These are phyloP conservation scores for Chiroxiphia lanceolata DNA, from an alignment of 2,797 vertebrate species.

Conservation along the genomic window DNA sequence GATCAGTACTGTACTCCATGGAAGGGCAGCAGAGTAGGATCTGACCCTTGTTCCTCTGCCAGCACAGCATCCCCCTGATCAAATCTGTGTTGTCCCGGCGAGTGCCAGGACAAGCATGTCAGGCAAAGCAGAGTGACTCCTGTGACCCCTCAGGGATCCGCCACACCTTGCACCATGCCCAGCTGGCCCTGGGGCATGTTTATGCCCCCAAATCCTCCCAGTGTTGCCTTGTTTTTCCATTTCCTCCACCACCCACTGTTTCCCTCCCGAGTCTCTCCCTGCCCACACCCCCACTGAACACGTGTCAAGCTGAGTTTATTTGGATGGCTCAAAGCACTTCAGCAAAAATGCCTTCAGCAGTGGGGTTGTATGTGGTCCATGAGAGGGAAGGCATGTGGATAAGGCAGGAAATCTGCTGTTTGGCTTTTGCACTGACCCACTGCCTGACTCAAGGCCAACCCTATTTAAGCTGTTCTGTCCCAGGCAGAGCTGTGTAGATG, in stretches of 20 bases:
- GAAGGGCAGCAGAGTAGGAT: not conserved
- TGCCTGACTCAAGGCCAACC: not conserved
- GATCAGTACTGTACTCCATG: not conserved
- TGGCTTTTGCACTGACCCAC: not conserved
- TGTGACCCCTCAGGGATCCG: not conserved
- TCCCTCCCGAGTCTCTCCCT: not conserved
- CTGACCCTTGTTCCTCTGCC: not conserved
- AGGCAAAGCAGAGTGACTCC: accelerated
- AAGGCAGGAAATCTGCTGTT: conserved; percentile 32
- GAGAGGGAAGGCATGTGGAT: not conserved
- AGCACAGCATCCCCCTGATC: not conserved
- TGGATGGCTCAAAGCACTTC: not conserved
- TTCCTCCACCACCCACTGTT: conserved; percentile 32
- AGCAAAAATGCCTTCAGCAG: not conserved
- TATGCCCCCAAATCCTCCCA: not conserved
- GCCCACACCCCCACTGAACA: not conserved
- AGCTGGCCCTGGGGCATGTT: not conserved
- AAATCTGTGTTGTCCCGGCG: not conserved
- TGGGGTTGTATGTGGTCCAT: accelerated
- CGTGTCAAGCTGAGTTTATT: not conserved
- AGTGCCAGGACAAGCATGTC: accelerated
- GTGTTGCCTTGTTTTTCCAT: not conserved
- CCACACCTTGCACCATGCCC: not conserved
- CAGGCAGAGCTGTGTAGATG: not conserved
- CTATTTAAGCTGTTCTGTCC: not conserved